These are phyloP conservation scores for Euura saliciscinereae DNA, from an alignment of 1,140 invertebrate genomes.

Conservation along the genomic window DNA sequence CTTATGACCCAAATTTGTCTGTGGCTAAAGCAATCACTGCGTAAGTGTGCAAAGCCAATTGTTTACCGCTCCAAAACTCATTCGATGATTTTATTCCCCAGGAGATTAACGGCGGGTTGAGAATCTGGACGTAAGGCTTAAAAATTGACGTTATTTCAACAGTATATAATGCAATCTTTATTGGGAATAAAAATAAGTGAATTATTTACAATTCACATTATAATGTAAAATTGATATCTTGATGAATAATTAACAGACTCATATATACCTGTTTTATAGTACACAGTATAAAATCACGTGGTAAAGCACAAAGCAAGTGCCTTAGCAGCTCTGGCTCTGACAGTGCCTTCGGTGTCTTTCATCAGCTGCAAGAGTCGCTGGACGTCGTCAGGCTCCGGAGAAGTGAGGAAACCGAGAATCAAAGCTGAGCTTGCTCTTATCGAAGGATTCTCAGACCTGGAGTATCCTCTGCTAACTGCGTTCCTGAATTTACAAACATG, in stretches of 20 bases:
- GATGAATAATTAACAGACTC: too few relatives aligned
- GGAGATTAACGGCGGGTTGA: too few relatives aligned
- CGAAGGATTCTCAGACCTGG: conserved; percentile 44
- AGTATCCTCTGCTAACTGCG: conserved; percentile 48
- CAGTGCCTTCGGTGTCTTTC: conserved; percentile 63
- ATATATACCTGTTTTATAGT: too few relatives aligned
- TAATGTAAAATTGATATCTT: too few relatives aligned
- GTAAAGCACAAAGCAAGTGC: conserved; percentile 59
- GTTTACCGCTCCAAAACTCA: too few relatives aligned
- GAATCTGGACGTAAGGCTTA: too few relatives aligned
- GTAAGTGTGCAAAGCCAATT: background rate
- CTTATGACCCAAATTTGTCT: conserved; percentile 35
- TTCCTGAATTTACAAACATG: conserved; percentile 32
- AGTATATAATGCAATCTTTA: too few relatives aligned
- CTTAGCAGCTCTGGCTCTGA: conserved; percentile 64
- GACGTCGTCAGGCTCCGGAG: conserved; percentile 46
- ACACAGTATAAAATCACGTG: conserved; percentile 9
- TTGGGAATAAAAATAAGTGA: too few relatives aligned
- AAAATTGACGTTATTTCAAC: too few relatives aligned
- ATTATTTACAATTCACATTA: too few relatives aligned
- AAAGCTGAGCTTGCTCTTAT: conserved; percentile 47
- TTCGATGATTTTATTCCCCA: too few relatives aligned
- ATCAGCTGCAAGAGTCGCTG: conserved; percentile 67
- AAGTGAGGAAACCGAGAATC: conserved; percentile 47
- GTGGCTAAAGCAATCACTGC: conserved; percentile 17